phyloP scores from a whole-genome alignment of 2,113 vertebrate genomes.

The Myotis lucifugus region DNA sequence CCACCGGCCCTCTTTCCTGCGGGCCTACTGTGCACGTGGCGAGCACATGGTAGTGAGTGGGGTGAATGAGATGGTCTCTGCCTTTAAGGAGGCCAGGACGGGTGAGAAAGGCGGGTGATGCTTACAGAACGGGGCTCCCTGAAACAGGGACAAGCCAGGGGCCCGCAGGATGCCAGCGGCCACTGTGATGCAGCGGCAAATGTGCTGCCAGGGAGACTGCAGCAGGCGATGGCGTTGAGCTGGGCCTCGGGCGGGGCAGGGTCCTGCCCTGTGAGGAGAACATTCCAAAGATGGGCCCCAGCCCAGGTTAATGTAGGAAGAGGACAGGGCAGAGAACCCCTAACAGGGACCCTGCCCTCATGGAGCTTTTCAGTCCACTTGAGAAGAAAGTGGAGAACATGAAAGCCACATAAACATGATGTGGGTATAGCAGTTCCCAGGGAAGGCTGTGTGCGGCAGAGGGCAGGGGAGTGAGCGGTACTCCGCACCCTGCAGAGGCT shows the following conservation, averaged over 20 bases:
- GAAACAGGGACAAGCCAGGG: not conserved
- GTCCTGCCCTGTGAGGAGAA: not conserved
- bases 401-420: not conserved
- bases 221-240: not conserved
- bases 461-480: not conserved
- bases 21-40: not conserved
- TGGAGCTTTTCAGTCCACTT: not conserved
- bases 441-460: not conserved
- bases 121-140: not conserved
- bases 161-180: no score
- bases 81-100: not conserved
- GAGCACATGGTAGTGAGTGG: not conserved
- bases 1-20: not conserved
- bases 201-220: not conserved
- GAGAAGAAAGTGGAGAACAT: not conserved
- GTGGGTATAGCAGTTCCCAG: not conserved
- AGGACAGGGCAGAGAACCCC: not conserved
- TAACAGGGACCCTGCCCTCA: not conserved
- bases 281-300: not conserved
- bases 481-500: not conserved
- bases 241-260: not conserved
- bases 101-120: not conserved
- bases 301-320: not conserved
- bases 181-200: not conserved
- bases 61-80: not conserved